Conservation (phyloP, 2,113 vertebrate genomes). For the Petromus typicus region DNA sequence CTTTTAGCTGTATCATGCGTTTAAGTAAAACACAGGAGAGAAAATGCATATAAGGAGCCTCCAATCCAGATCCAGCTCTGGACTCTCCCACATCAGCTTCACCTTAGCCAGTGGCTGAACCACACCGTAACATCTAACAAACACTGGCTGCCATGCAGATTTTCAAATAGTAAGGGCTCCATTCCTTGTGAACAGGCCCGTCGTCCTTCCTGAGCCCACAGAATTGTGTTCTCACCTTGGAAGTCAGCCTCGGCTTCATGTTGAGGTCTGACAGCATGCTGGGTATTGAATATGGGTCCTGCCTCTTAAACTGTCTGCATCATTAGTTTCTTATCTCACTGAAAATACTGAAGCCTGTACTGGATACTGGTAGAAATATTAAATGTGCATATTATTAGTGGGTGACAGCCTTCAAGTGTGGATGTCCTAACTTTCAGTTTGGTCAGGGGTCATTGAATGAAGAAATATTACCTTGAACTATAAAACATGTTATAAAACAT, state of each 20-base stretch:
- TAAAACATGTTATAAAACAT: too few species aligned
- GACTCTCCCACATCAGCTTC: background rate
- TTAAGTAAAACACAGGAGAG: rapidly evolving
- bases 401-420: background rate
- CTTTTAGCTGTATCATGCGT: too few species aligned
- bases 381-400: background rate
- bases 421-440: background rate
- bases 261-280: background rate
- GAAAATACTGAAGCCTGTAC: background rate
- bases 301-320: background rate
- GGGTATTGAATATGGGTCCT: too few species aligned
- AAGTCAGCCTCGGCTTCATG: background rate
- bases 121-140: background rate
- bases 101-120: background rate
- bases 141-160: background rate
- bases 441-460: background rate
- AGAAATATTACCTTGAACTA: background rate
- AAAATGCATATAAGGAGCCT: background rate
- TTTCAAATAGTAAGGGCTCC: background rate
- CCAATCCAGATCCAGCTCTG: background rate
- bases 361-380: too few species aligned
- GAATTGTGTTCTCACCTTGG: background rate
- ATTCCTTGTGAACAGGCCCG: too few species aligned
- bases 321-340: background rate
- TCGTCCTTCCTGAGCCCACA: background rate